Evolutionary conservation across 2,888 invertebrate genomes (phyloP), one percentile per base, ranked within the genome.

Genomic region (Archips xylosteana): DNA sequence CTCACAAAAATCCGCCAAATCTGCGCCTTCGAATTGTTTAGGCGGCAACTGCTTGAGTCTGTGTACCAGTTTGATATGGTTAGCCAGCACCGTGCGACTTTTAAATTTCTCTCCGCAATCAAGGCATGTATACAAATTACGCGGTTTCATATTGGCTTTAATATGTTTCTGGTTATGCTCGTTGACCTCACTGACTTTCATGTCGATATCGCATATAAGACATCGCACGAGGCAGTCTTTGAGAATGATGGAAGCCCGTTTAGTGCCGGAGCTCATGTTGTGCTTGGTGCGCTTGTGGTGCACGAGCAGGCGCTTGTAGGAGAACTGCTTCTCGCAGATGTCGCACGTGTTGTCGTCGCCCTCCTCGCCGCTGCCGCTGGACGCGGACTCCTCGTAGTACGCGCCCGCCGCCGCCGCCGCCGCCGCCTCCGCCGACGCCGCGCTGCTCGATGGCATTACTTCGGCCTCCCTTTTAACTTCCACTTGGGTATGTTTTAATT

Each of bases 1-100:
- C 79, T 95, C 95, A 91, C 95, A 95, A 93, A 94, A 95, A 92
- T 94, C 94, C 92, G 94, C 90, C 87, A 91, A 81, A 76, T 94
- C 87, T 3, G 86, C 80, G 3, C 82, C 78, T 1, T 79, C 67
- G 67, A 79, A 76, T 54, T 81, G 78, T 42, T 80, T 78, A 54
- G 80, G 77, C 76, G 87, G 88, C 32, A 85, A 84, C 75, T 90
- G 83, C 74, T 83, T 85, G 9, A 85, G 71, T 36, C 91, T 83
- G 77, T 94, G 94, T 47, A 93, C 88, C n/a, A 93, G 76, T 77
- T 94, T 94, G 65, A 94, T 94, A 78, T 94, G 94, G 67, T 84
- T 91, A 0, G 91, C 91, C 3, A 94, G 81, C 3, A 87, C 85
- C 69, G 89, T 90, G 76, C 92, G 92, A 68, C 91, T 91, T 78